phyloP scores from a whole-genome alignment of 1,140 invertebrate genomes.

The Bombus soroeensis region DNA sequence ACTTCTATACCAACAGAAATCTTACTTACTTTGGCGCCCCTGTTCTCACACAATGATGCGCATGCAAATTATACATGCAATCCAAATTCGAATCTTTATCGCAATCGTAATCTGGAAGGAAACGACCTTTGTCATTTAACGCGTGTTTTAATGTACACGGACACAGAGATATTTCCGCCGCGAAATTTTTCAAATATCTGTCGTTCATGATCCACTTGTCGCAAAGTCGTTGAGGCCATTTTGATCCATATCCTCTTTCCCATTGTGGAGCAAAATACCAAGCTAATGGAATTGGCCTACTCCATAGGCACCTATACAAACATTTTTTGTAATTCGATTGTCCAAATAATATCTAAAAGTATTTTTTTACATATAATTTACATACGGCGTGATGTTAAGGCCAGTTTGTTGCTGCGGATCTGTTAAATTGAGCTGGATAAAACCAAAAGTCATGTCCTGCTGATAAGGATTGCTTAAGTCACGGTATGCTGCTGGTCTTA shows the following conservation, averaged over 20 bases:
- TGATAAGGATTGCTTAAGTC: slow-evolving; percentile 87
- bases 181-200: slow-evolving; percentile 94
- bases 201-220: slow-evolving; percentile 95
- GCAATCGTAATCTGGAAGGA: slow-evolving; percentile 94
- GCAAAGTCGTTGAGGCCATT: slow-evolving; percentile 92
- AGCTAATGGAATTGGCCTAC: slow-evolving; percentile 93
- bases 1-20: not conserved
- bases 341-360: not conserved
- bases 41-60: slow-evolving; percentile 95
- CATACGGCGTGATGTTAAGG: slow-evolving; percentile 91
- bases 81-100: slow-evolving; percentile 95
- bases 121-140: slow-evolving; percentile 94
- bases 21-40: slow-evolving; percentile 93
- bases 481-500: slow-evolving; percentile 87
- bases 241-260: slow-evolving; percentile 88
- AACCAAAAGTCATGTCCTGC: slow-evolving; percentile 92
- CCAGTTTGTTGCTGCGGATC: slow-evolving; percentile 88
- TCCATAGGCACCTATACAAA: slow-evolving; percentile 90
- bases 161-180: slow-evolving; percentile 92
- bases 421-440: slow-evolving; percentile 95
- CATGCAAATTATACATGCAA: slow-evolving; percentile 94
- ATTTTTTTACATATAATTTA: slow-evolving; percentile 67
- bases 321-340: not conserved
- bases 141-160: slow-evolving; percentile 97
- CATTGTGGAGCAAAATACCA: slow-evolving; percentile 97